A percentile compares a stretch with the other conserved stretches of the same genome.
Evolutionary conservation across 92 coral and sea anemone species (phyloP).

Genomic region (Umimayanthus chanpuru): DNA sequence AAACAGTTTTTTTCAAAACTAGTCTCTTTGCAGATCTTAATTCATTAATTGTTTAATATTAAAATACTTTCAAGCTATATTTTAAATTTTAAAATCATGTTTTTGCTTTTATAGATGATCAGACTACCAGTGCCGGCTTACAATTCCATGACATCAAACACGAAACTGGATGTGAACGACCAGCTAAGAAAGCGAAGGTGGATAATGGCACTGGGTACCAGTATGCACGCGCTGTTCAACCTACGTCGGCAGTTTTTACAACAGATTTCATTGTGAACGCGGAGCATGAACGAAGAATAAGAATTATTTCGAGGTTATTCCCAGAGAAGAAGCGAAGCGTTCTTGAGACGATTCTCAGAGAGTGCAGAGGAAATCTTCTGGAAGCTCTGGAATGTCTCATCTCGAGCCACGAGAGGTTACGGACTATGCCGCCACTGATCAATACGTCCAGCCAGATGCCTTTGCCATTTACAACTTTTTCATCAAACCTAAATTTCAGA

Average conservation of each 20-base stretch:
- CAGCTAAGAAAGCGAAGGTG: slow-evolving; percentile 22
- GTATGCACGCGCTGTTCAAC: background rate
- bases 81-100: background rate
- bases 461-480: slow-evolving; percentile 7
- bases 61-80: background rate
- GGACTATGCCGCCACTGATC: slow-evolving; percentile 22
- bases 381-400: slow-evolving; percentile 27
- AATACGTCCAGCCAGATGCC: background rate
- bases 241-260: slow-evolving; percentile 13
- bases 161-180: slow-evolving; percentile 14
- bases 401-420: slow-evolving; percentile 6
- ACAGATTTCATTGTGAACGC: background rate
- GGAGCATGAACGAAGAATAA: slow-evolving; percentile 29
- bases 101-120: background rate
- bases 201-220: background rate
- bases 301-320: slow-evolving; percentile 33
- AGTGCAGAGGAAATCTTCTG: slow-evolving; percentile 24
- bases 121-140: background rate
- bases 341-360: slow-evolving; percentile 23
- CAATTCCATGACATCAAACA: slow-evolving; percentile 2
- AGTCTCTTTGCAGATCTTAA: too few species aligned
- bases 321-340: slow-evolving; percentile 41
- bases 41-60: background rate
- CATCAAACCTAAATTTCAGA: slow-evolving; percentile 16
- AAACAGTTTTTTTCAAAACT: too few species aligned